These are phyloP conservation scores for Zaprionus bogoriensis DNA, from an alignment of 2,888 invertebrate species.

Conservation along the genomic window DNA sequence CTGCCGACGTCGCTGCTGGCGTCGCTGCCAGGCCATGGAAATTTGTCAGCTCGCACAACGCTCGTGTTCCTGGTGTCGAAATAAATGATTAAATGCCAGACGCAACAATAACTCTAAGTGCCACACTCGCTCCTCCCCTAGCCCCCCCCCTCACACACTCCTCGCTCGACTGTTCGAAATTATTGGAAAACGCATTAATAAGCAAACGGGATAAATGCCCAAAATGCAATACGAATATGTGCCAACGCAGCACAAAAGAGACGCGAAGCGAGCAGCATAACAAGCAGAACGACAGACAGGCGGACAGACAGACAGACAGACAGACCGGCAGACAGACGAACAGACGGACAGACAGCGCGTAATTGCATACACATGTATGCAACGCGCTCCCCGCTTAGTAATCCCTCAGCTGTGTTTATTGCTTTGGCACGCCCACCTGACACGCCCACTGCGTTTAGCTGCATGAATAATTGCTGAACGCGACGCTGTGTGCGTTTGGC, in stretches of 20 bases:
- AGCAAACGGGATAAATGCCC: conserved; percentile 42
- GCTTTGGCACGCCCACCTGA: background rate
- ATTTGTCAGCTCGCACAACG: conserved; percentile 21
- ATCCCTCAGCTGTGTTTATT: background rate
- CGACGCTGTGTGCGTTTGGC: background rate
- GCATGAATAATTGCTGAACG: conserved; percentile 66
- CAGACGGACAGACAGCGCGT: background rate
- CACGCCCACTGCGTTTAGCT: conserved; percentile 32
- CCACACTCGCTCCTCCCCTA: conserved; percentile 1
- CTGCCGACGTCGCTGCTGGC: background rate
- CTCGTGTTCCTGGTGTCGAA: conserved; percentile 45
- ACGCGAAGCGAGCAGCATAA: background rate
- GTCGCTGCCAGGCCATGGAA: background rate
- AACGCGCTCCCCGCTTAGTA: background rate
- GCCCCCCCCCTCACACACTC: background rate
- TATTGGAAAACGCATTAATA: conserved; percentile 71
- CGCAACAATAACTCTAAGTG: conserved; percentile 60
- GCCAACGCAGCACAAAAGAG: conserved; percentile 45
- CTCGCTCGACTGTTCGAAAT: conserved; percentile 36
- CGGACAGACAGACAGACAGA: background rate
- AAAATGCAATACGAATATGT: conserved; percentile 46
- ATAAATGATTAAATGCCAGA: conserved; percentile 57
- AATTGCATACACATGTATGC: too few species aligned
- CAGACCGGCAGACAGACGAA: background rate
- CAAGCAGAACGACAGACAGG: background rate